Evolutionary conservation across 64 coral and sea anemone genomes (phyloP).

Genomic region (Montipora sp.): DNA sequence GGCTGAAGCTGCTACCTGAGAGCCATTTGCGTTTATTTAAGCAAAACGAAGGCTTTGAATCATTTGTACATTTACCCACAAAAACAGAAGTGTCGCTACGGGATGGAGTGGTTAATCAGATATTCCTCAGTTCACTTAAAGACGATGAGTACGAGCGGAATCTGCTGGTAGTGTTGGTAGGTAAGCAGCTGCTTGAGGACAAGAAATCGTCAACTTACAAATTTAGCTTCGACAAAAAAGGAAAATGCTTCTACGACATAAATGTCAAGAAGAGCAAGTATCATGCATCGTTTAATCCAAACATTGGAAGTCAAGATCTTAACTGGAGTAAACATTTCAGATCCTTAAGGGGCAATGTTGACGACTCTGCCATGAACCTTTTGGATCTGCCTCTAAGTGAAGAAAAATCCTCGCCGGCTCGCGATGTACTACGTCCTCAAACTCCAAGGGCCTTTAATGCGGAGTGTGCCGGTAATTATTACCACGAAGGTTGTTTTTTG

Average conservation of each 20-base stretch:
- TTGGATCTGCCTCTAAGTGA: neutral
- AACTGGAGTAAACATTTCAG: constrained; percentile 6
- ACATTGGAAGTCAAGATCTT: neutral
- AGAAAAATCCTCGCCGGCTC: neutral
- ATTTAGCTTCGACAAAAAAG: neutral
- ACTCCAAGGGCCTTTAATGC: constrained; percentile 21
- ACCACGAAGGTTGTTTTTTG: constrained; percentile 8
- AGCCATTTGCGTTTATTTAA: neutral
- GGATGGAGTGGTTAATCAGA: neutral
- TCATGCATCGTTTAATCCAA: constrained; percentile 6
- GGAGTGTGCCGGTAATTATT: neutral
- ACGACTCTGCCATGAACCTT: neutral
- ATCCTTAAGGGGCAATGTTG: neutral
- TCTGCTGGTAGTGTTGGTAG: neutral
- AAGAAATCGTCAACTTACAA: neutral
- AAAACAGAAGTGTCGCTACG: neutral
- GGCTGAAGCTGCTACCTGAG: constrained; percentile 28
- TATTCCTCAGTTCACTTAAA: neutral
- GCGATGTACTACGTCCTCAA: neutral
- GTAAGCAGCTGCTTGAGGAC: neutral
- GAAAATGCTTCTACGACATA: neutral
- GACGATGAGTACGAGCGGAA: neutral
- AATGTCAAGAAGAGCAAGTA: neutral
- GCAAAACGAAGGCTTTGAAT: neutral
- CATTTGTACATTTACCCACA: neutral